Base-by-base conservation (phyloP, 2,113 vertebrate genomes). In the Petroica traversi region DNA sequence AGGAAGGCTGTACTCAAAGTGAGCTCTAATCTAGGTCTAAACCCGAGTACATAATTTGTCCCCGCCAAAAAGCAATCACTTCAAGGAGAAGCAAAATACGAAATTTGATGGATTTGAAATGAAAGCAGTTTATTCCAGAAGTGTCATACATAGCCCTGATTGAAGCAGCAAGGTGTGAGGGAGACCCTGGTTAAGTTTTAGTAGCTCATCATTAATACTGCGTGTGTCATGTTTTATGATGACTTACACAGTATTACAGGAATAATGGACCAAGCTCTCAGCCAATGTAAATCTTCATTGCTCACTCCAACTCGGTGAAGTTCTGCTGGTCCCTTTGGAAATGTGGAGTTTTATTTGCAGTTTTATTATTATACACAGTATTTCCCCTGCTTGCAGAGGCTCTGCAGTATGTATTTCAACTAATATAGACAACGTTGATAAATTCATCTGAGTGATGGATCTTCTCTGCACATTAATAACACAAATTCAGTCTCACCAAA, bases 21-120 rank as follows among this genome's bases (percentile, higher is more conserved):
- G 33, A 93, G 25, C 62, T 54, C 38, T 11, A 83, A 77, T n/a
- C 46, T 54, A 66, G 36, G 38, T 79, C 19, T 29, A 85, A 57
- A 81, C 36, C 23, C 36, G 46, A 52, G 45, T 28, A 45, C 19
- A 28, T 77, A 15, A 55, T 62, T 88, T 59, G 20, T 67, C 55
- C 59, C 64, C 72, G 82, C 19, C 76, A 71, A 86, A 93, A 83
- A 62, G 45, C 46, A 36, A 90, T 83, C 75, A 22, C 31, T 49
- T 88, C 71, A 88, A 94, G 85, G 59, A 77, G 61, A 94, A 40
- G 52, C 57, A 88, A 94, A 90, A 81, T 49, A 78, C 34, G 86
- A 90, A 93, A 88, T 62, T 28, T 94, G 82, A 94, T 88, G n/a
- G 55, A 78, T 93, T 86, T 81, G 26, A 68, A 92, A 88, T 85